Evolutionary conservation across 1,140 invertebrate genomes (phyloP), one percentile per base, ranked within the genome.

Genomic region (Oncopodura yosiiana): DNA sequence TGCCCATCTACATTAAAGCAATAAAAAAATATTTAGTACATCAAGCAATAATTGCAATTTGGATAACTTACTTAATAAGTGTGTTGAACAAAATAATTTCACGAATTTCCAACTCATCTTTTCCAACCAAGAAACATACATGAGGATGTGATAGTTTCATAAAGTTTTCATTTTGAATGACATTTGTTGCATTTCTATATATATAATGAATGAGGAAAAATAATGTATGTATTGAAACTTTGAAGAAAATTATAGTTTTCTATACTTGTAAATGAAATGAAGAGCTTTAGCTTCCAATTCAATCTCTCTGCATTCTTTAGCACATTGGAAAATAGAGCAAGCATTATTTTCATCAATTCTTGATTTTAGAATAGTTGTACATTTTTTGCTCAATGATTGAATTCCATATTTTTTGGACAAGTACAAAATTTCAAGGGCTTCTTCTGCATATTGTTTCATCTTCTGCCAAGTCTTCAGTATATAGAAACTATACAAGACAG

Each of bases 251-350:
- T 16, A 26, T 23, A 14, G 3, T 21, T 49, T 37, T 23, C 26
- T n/a, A 12, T 54, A 55, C 53, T 39, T 49, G 14, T 49, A 23
- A 49, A 55, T 49, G 18, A 41, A 55, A 2, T 49, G 45, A 14
- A 55, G 21, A 6, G 53, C 44, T 36, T 49, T 49, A 14, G 42
- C 36, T 42, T 55, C 53, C 27, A 55, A 37, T 36, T 55, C 53
- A 18, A 55, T 55, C 42, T 55, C 53, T 29, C 49, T 55, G 12
- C 38, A 29, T 4, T 55, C 53, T 21, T 39, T 55, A 4, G 53
- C 53, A 23, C 23, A 16, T 18, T 55, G 44, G 37, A 41, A 55
- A 6, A 55, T 34, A 1, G 45, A 55, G 19, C 38, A 27, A 30
- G 45, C 53, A 43, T 49, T 49, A 30, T 23, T 24, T 14, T 48